Evolutionary conservation across 2,888 invertebrate species (phyloP), one percentile per base, ranked within the genome.

Genomic region (Cylloceria caligata): DNA sequence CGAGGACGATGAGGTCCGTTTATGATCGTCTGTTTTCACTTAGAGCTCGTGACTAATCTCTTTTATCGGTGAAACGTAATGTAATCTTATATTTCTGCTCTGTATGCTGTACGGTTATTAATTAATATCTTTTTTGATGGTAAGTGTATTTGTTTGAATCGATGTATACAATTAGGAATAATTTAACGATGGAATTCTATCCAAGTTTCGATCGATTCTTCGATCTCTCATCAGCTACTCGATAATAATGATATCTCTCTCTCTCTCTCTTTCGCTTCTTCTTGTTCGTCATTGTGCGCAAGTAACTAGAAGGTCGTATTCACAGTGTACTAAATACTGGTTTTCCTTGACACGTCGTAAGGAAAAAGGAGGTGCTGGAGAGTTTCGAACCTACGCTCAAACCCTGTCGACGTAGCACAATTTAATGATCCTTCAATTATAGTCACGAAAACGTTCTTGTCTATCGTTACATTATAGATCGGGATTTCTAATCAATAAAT

Each of bases 321-420:
- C 13, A 27, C 34, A 47, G 62, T 60, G 49, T 62, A 57, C 81
- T 78, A 74, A 68, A 81, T 78, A 85, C 88, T 80, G 69, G 88
- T 88, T 89, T 88, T 87, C 90, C 89, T 89, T 89, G 89, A 89
- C 90, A 90, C 71, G 86, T 80, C 86, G 83, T 79, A 80, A 81
- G 69, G 60, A 64, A 69, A 77, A 13, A 75, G 60, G 42, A 67
- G 57, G 45, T 39, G 13, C 2, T 27, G 36, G 11, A 47, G 45
- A 64, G 39, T 49, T 45, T 49, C 57, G 47, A 72, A 55, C 86
- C 83, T 65, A 86, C 86, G 80, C 83, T 30, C 47, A 39, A 52
- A 57, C 11, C 72, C 60, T 57, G 72, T 30, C 55, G 16, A 19
- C n/a, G 45, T 57, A 60, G 16, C 45, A 39, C 60, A 11, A 60